Base-by-base conservation (phyloP, 2,113 vertebrate genomes). In the Leuciscus idus region DNA sequence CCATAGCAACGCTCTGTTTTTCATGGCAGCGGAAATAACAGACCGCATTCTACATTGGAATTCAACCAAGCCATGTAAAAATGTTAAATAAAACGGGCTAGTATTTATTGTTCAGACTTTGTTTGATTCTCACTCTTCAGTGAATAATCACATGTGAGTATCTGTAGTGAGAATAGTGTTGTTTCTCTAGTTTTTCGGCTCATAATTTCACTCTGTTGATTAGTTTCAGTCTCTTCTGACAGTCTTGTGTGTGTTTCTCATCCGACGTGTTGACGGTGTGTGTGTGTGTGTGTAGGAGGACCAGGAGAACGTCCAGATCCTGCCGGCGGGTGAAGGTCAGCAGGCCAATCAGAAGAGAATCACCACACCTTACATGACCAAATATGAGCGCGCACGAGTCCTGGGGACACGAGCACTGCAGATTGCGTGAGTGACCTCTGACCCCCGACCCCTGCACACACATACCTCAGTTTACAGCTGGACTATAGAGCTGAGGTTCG, bases 311-410 rank as follows among this genome's bases (percentile, higher is more conserved):
- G 96, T 99, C 17, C 96, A 99, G 90, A 98, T 99, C 66, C 94
- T 99, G 0, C 98, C 98, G 0, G 97, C 98, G 1, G 97, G 98
- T 50, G 97, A 98, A 70, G 96, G 97, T 0, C 96, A 96, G 4
- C 97, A 96, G 91, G 96, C 97, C 0, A 99, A 99, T 92, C 97
- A 97, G 95, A 99, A 99, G 92, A 96, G 98, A 64, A 99, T 99
- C 93, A 99, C 98, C 0, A 99, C 98, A 0, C 95, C 96, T 0
- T 99, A 99, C 87, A 99, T 99, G 98, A 99, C 98, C 50, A 99
- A 99, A 77, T 99, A 99, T 0, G 98, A 99, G 92, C 89, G 98
- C 72, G 98, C 98, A 52, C 94, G 98, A 17, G 98, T 99, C 6
- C 94, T 99, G 89, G 98, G 98, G 21, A 99, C 98, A 0, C 93